phyloP scores from a whole-genome alignment of 35 echinoderm and acorn worm species.

The Apostichopus japonicus region DNA sequence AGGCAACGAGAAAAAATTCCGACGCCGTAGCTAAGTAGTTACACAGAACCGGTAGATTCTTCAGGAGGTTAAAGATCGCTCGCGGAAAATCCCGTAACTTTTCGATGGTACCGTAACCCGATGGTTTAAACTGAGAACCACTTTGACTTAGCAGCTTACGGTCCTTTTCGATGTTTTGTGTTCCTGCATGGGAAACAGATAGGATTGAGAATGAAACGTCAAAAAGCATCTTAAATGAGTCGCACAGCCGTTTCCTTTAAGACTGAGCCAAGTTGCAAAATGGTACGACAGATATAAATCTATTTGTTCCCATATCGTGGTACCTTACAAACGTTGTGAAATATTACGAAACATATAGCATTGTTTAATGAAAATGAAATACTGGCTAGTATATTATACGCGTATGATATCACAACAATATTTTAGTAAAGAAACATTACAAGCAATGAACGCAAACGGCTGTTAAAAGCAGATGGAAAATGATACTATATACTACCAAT shows the following conservation, averaged over 20 bases:
- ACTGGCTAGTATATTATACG: no score
- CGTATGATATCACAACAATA: no score
- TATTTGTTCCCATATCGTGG: no score
- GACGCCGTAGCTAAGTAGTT: conserved; percentile 64
- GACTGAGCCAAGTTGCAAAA: no score
- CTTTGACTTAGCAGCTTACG: conserved; percentile 28
- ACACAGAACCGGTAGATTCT: conserved; percentile 74
- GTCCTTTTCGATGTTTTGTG: conserved; percentile 33
- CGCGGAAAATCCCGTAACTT: conserved; percentile 76
- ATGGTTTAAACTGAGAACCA: conserved; percentile 51
- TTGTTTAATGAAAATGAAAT: no score
- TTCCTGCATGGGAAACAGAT: conserved; percentile 14
- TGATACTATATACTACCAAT: no score
- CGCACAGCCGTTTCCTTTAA: not conserved
- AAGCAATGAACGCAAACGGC: no score
- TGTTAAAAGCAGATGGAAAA: no score
- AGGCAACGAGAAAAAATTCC: conserved; percentile 82
- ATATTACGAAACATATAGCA: no score
- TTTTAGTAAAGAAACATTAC: no score
- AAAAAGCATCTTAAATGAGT: not conserved
- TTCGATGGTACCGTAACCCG: conserved; percentile 39
- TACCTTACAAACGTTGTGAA: no score
- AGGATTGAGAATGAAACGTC: not conserved
- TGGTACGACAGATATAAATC: no score
- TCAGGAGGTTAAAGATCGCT: conserved; percentile 71